Evolutionary conservation across 2,797 vertebrate genomes (phyloP), one percentile per base, ranked within the genome.

Genomic region (Peromyscus eremicus): DNA sequence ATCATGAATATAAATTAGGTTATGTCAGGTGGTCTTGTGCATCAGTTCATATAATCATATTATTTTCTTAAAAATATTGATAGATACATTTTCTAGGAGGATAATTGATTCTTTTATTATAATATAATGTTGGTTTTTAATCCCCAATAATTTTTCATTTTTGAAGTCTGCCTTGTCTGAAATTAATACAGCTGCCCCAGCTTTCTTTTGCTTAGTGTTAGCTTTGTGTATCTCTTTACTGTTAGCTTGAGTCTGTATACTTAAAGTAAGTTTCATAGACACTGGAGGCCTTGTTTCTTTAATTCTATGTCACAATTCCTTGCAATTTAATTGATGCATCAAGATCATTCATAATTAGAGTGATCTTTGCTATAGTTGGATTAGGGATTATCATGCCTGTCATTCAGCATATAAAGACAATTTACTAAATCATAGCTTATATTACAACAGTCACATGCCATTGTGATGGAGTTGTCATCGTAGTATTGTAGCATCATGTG

Each of bases 341-440:
- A 82, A 87, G 13, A 60, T 11, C 37, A 80, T 75, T 95, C 25
- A 60, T 46, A 79, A 52, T 84, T 93, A 87, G 80, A 89, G 23
- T 40, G 12, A 55, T 68, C 84, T 62, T 55, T 93, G 8, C 43
- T 79, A 62, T 14, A 25, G 70, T 71, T 95, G 62, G 32, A 79
- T 88, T 73, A 40, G 62, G n/a, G 37, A 25, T 6, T 25, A 64
- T 25, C 49, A 37, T 71, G 10, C 77, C 73, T 62, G 40, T 49
- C 57, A 13, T 71, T 32, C 7, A 6, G 14, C 25, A 6, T 17
- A 46, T 37, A 5, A 16, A 29, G 32, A 71, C 66, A 43, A 49
- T 60, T 88, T 62, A 14, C n/a, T 55, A n/a, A 32, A 7, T 60
- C 21, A 27, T 4, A 55, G 32, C 12, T 32, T 57, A 6, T 57